phyloP scores from a whole-genome alignment of 2,797 vertebrate species.

The Bradypodion ventrale region DNA sequence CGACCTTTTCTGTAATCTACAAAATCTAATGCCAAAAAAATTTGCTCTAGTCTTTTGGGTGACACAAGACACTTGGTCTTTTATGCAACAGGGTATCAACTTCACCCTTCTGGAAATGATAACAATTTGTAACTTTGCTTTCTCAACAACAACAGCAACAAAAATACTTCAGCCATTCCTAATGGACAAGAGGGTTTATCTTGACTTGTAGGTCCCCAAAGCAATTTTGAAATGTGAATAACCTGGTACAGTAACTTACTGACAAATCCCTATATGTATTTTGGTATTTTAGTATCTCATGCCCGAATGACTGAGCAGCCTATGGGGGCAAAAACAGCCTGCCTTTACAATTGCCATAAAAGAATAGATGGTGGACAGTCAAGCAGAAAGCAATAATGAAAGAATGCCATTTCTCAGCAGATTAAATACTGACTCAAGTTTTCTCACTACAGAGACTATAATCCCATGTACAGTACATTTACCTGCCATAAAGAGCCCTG shows the following conservation, averaged over 20 bases:
- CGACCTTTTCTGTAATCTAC: background rate
- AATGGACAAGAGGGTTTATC: background rate
- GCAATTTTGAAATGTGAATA: slow-evolving; percentile 1
- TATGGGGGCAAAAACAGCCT: background rate
- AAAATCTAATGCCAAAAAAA: background rate
- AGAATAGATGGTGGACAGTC: background rate
- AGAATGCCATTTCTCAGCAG: background rate
- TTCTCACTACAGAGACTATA: background rate
- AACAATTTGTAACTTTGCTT: background rate
- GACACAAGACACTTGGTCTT: background rate
- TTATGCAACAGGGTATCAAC: background rate
- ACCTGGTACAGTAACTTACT: background rate
- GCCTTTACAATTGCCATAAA: background rate
- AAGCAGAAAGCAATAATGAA: background rate
- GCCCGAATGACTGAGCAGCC: background rate
- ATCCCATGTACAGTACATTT: background rate
- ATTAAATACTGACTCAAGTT: slow-evolving; percentile 24
- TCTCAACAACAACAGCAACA: background rate
- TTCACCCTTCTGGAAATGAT: background rate
- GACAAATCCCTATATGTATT: background rate
- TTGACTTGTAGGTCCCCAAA: background rate
- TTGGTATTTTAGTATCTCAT: background rate
- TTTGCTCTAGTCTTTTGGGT: background rate
- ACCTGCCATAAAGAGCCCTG: no score
- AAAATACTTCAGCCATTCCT: background rate